Evolutionary conservation across 1,140 invertebrate genomes (phyloP).

Genomic region (Platyscapa corneri): DNA sequence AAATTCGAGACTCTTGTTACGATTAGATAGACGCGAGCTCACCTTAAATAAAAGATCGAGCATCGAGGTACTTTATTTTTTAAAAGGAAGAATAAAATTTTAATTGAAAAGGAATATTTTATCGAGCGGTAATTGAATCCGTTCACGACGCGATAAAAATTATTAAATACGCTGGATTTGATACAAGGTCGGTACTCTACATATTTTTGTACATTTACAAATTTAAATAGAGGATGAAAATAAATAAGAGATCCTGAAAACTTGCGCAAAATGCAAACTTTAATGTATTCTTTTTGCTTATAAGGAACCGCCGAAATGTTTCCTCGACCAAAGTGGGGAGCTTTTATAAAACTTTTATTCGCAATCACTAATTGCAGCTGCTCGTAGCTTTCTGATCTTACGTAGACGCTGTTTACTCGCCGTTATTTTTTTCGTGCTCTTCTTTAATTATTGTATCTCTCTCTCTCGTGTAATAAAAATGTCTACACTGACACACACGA

Average conservation of each 20-base stretch:
- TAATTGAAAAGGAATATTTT: background rate
- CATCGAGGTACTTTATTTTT: too few relatives aligned
- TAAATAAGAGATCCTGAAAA: background rate
- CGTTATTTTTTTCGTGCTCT: background rate
- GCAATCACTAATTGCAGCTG: conserved; percentile 41
- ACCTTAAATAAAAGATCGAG: background rate
- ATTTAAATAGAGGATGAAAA: background rate
- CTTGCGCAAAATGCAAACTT: background rate
- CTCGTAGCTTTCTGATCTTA: conserved; percentile 25
- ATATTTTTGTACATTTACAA: background rate
- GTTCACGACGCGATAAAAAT: background rate
- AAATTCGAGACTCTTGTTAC: background rate
- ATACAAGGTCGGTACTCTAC: background rate
- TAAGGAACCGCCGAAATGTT: conserved; percentile 19
- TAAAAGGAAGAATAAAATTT: background rate
- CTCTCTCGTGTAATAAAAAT: background rate
- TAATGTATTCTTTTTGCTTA: background rate
- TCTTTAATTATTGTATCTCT: background rate
- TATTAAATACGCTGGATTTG: conserved; percentile 1
- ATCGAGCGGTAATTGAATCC: too few relatives aligned
- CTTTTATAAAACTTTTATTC: conserved; percentile 37
- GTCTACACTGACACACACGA: background rate
- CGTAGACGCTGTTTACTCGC: background rate
- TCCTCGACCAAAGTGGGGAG: background rate
- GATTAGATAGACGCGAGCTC: background rate